Evolutionary conservation across 2,113 vertebrate genomes (phyloP).

Genomic region (Brienomyrus brachyistius): DNA sequence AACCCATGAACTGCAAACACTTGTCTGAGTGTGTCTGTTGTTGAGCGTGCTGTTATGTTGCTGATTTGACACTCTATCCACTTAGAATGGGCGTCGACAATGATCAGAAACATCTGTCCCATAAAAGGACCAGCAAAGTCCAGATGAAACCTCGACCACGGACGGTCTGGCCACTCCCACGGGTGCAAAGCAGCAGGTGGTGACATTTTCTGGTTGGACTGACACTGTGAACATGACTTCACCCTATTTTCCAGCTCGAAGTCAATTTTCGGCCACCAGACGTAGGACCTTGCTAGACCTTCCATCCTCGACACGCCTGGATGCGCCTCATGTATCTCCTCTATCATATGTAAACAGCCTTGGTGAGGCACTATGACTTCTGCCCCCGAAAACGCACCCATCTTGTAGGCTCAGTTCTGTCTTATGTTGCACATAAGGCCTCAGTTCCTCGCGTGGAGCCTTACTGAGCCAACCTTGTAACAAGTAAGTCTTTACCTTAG

Average conservation of each 20-base stretch:
- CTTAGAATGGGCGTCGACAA: no score
- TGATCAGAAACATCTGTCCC: no score
- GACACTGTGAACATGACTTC: constrained; percentile 4
- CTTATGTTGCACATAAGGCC: not conserved
- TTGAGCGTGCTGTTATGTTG: no score
- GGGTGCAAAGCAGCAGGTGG: no score
- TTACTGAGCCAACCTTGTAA: no score
- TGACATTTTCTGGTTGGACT: not conserved
- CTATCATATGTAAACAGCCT: not conserved
- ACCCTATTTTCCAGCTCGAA: not conserved
- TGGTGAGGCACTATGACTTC: not conserved
- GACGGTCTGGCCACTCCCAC: no score
- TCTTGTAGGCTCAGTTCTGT: not conserved
- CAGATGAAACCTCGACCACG: constrained; percentile 21
- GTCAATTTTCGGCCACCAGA: not conserved
- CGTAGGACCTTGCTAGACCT: not conserved
- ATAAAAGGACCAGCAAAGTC: constrained; percentile 23
- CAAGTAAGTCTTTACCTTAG: no score
- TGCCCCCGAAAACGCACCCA: not conserved
- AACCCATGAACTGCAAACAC: no score
- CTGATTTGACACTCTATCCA: no score
- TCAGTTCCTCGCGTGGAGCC: no score
- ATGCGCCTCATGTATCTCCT: no score
- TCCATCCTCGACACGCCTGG: not conserved
- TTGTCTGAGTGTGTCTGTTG: no score